These are phyloP conservation scores for Petrocephalus zakoni DNA, from an alignment of 2,113 vertebrate genomes.

Conservation along the genomic window DNA sequence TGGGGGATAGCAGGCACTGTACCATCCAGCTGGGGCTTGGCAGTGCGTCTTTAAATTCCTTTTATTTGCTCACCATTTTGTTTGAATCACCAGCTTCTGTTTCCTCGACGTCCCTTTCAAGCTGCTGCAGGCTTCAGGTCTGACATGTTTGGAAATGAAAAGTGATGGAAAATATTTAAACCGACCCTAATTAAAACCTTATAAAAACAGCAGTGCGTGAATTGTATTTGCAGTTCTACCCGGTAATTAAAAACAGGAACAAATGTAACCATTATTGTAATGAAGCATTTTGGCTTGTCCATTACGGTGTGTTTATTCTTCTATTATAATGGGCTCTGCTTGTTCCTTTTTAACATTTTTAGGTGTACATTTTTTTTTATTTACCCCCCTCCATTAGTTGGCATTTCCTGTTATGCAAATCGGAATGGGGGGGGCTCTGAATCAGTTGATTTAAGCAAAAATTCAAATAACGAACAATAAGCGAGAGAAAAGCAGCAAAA, in stretches of 20 bases:
- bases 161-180: constrained; percentile 50
- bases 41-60: constrained; percentile 28
- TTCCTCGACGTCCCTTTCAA: constrained; percentile 27
- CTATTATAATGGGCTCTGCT: constrained; percentile 45
- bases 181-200: constrained; percentile 59
- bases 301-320: constrained; percentile 50
- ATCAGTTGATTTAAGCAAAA: neutral
- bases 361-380: constrained; percentile 8
- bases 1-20: neutral
- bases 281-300: constrained; percentile 52
- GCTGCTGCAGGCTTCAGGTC: constrained; percentile 29
- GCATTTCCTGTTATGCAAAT: neutral
- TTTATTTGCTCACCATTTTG: constrained; percentile 27
- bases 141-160: constrained; percentile 41
- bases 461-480: neutral
- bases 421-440: neutral
- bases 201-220: constrained; percentile 60
- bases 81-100: constrained; percentile 30
- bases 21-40: neutral
- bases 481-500: neutral
- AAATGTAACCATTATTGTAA: constrained; percentile 60
- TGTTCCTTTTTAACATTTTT: constrained; percentile 22
- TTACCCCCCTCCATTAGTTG: neutral
- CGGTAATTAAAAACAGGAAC: constrained; percentile 61
- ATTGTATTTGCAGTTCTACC: constrained; percentile 55